Conservation (phyloP, 2,113 vertebrate genomes). For the Vicugna pacos region DNA sequence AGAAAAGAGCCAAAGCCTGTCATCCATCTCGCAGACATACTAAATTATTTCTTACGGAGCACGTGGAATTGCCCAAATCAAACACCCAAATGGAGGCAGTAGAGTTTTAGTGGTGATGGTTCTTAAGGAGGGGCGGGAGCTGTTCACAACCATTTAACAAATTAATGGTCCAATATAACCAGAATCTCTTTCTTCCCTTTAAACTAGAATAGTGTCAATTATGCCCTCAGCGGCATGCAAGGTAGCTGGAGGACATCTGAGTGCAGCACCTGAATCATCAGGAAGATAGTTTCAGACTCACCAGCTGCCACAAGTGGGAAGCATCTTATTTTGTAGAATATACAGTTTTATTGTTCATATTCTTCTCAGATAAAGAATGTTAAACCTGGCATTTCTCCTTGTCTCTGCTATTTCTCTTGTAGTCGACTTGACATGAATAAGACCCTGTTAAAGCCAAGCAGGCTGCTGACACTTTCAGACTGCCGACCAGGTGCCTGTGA, state of each 20-base stretch:
- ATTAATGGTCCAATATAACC: slow-evolving; percentile 71
- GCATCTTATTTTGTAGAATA: not conserved
- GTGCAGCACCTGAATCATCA: not conserved
- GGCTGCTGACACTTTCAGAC: not conserved
- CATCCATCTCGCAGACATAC: slow-evolving; percentile 68
- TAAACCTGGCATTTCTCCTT: not conserved
- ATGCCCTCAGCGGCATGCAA: slow-evolving; percentile 3
- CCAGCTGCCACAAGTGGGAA: not conserved
- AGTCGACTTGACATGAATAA: not conserved
- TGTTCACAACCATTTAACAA: slow-evolving; percentile 69
- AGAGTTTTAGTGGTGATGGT: slow-evolving; percentile 61
- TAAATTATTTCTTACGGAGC: slow-evolving; percentile 73
- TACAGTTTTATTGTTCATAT: not conserved
- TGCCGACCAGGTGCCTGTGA: not conserved
- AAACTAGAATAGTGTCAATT: slow-evolving; percentile 65
- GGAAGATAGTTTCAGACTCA: slow-evolving; percentile 50
- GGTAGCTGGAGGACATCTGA: slow-evolving; percentile 16
- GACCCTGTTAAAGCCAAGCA: not conserved
- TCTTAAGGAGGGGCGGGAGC: not conserved
- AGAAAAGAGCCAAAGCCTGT: slow-evolving; percentile 61
- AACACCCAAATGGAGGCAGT: slow-evolving; percentile 56
- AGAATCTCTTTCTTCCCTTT: slow-evolving; percentile 62
- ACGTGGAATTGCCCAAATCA: slow-evolving; percentile 69
- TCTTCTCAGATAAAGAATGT: not conserved
- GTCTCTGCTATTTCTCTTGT: not conserved